These are phyloP conservation scores for Heliconius charithonia DNA, from an alignment of 2,888 invertebrate species.

Conservation along the genomic window DNA sequence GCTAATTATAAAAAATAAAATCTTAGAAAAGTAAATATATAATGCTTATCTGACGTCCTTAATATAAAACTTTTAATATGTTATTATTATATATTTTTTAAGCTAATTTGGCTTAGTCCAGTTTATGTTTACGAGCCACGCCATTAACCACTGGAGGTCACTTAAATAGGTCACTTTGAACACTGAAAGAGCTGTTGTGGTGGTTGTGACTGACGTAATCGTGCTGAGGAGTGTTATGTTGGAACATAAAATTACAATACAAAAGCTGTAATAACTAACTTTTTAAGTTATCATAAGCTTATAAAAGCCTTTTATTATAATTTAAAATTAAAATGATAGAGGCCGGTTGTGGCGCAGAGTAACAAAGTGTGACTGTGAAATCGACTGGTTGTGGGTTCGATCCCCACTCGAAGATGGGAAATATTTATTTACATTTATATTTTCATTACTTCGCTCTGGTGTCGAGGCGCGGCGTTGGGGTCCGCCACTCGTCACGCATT, in stretches of 20 bases:
- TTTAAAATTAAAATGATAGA: not conserved
- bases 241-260: not conserved
- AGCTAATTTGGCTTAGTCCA: not conserved
- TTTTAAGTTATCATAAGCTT: not conserved
- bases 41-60: not conserved
- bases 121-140: slow-evolving; percentile 19
- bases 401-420: too few relatives aligned
- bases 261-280: not conserved
- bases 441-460: too few relatives aligned
- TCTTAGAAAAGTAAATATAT: not conserved
- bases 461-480: too few relatives aligned
- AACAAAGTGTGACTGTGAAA: too few relatives aligned
- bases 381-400: too few relatives aligned
- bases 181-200: slow-evolving; percentile 20
- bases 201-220: slow-evolving; percentile 1
- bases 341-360: too few relatives aligned
- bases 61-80: not conserved
- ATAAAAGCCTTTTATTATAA: not conserved
- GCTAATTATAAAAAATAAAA: not conserved
- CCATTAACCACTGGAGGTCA: slow-evolving; percentile 26
- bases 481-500: too few relatives aligned
- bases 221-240: not conserved
- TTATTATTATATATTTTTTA: not conserved
- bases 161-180: slow-evolving; percentile 22
- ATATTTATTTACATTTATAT: too few relatives aligned